phyloP scores from a whole-genome alignment of 1,140 invertebrate genomes.

The Tetramorium parvispinum region DNA sequence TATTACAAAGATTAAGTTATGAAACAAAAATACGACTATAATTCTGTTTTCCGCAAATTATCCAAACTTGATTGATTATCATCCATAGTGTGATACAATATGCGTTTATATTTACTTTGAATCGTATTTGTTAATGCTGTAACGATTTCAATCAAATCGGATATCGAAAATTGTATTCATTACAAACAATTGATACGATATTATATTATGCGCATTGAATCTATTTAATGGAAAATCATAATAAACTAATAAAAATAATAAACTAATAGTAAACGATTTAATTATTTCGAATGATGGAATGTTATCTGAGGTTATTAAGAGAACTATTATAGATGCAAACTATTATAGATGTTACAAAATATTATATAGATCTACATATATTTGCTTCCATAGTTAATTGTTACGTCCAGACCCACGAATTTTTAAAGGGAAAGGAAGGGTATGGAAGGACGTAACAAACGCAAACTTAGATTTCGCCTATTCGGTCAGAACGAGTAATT shows the following conservation, averaged over 20 bases:
- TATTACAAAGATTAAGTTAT: neutral
- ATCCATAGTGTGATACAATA: neutral
- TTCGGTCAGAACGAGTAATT: too few species aligned
- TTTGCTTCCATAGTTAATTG: neutral
- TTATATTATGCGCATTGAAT: conserved; percentile 17
- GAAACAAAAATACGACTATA: neutral
- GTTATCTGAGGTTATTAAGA: neutral
- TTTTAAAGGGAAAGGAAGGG: too few species aligned
- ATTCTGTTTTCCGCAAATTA: neutral
- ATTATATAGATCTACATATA: neutral
- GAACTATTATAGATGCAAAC: neutral
- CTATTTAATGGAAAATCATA: conserved; percentile 9
- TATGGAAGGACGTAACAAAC: too few species aligned
- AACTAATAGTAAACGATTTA: neutral
- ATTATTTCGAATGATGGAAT: conserved; percentile 5
- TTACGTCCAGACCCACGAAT: too few species aligned
- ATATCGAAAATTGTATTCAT: conserved; percentile 46
- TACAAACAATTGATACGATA: neutral
- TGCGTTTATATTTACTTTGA: neutral
- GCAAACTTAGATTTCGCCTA: too few species aligned
- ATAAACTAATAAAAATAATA: too few species aligned
- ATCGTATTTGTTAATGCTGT: conserved; percentile 11
- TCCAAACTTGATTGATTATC: neutral
- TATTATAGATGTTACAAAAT: neutral
- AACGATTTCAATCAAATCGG: conserved; percentile 3